Evolutionary conservation across 2,888 invertebrate species (phyloP), one percentile per base, ranked within the genome.

Genomic region (Leucophora obtusa): DNA sequence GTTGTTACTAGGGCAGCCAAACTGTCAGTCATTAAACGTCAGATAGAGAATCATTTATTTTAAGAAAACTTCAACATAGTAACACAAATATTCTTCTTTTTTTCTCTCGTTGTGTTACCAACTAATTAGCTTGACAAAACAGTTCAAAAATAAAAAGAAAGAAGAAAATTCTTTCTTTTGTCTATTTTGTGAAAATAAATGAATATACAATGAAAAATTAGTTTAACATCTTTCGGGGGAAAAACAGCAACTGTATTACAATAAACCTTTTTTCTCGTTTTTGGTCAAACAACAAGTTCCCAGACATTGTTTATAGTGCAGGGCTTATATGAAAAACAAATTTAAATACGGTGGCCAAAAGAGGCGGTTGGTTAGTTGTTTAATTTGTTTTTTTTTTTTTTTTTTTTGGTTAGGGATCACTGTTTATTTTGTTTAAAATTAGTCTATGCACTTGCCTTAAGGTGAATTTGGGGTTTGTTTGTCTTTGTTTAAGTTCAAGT

Each of bases 71-170:
- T 68, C 50, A 63, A 33, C 65, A 35, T n/a, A 35, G 47, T 21
- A 35, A 53, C 35, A 18, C 51, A 53, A 28, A 53, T 35, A 10
- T 24, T 63, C 35, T 14, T 17, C 28, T 18, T 14, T 33, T 47
- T 24, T 54, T 60, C 50, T 53, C 65, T 73, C n/a, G 65, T 85
- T 84, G 83, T 83, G 77, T 83, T 83, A 87, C 81, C 82, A 86
- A 88, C 87, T 88, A 88, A 88, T 88, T 88, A 87, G 87, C 85
- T 87, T 87, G 88, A 88, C 88, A 87, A 86, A 86, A 85, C 72
- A 76, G 69, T 28, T 6, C 28, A 28, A 28, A 28, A 28, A 28
- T 53, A 59, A 50, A 74, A 63, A 58, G 62, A 73, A 65, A 53
- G n/a, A 35, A 70, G n/a, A 56, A 73, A 71, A 51, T 38, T 50